Conservation (phyloP, 1,140 invertebrate species). For the Zaprionus nigranus region DNA sequence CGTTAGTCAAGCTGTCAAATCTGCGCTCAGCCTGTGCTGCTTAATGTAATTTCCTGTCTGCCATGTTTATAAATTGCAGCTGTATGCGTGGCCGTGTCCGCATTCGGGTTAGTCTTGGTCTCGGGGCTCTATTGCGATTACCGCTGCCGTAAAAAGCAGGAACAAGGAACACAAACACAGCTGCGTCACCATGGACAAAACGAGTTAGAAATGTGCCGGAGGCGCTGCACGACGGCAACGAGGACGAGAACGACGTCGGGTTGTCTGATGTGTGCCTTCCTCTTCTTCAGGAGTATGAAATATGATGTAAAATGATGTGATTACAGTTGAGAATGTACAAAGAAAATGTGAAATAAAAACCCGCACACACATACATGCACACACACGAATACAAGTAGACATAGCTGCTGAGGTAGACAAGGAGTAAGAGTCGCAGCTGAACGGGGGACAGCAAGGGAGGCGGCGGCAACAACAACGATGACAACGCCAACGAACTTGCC, state of each 20-base stretch:
- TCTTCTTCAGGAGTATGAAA: conserved; percentile 68
- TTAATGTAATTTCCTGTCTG: conserved; percentile 70
- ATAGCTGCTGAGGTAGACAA: conserved; percentile 40
- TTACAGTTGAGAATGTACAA: conserved; percentile 76
- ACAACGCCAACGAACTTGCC: conserved; percentile 39
- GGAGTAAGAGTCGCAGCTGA: background rate
- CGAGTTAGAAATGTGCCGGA: conserved; percentile 48
- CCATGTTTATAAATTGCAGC: conserved; percentile 38
- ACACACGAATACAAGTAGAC: conserved; percentile 51
- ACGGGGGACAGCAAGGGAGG: background rate
- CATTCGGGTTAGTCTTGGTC: background rate
- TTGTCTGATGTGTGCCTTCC: conserved; percentile 26
- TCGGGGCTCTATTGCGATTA: conserved; percentile 23
- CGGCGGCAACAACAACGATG: conserved; percentile 14
- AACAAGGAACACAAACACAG: conserved; percentile 35
- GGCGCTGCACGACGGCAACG: conserved; percentile 22
- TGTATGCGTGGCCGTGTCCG: background rate
- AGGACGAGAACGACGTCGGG: background rate
- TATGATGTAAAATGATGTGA: conserved; percentile 82
- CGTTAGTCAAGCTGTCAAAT: conserved; percentile 26
- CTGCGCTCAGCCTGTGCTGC: conserved; percentile 28
- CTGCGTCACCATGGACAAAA: conserved; percentile 34
- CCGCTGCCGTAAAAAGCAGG: conserved; percentile 10
- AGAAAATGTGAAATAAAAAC: conserved; percentile 44
- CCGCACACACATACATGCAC: conserved; percentile 1